Base-by-base conservation (phyloP, 1,140 invertebrate species). In the Phthorimaea operculella region DNA sequence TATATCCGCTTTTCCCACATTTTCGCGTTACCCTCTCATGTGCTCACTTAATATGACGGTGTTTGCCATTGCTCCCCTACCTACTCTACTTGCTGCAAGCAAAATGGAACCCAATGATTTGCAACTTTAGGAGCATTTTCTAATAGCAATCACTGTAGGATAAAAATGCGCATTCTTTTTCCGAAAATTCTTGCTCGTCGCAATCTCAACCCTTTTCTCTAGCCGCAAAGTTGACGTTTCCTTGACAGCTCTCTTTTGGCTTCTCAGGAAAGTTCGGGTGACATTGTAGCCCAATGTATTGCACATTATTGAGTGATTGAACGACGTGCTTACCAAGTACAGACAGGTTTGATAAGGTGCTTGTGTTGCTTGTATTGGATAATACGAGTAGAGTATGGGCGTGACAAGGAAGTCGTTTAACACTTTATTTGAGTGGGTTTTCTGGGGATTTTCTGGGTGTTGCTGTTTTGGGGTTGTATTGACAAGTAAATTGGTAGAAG, bases 1-100 rank as follows among this genome's bases (percentile, higher is more conserved):
- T 80, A 81, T 83, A 83, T 83, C 80, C 79, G 77, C 70, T 83
- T 82, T 83, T 82, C 74, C 76, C 80, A 83, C 80, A 80, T 83
- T 83, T 83, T 83, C 72, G 72, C 71, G 63, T 79, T 80, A 76
- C 78, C 78, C 79, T 76, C 80, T 83, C 80, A 80, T 83, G 77
- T 83, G 80, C 79, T 82, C 80, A 82, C 76, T 83, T 83, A 80
- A 79, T 79, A 80, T 80, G 79, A 75, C 68, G 69, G 63, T 82
- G 76, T 83, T 83, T 83, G 77, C 79, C 73, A 72, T 80, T 78
- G 78, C 62, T 62, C 72, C 80, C 80, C 76, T 74, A 60, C 52
- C 62, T 60, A 52, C 53, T 56, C 44, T 16, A n/a, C 3, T 1
- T 14, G 3, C 44, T 16, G 18, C 51, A 55, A 39, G 7, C 51